Evolutionary conservation across 2,113 vertebrate species (phyloP).

Genomic region (Psettodes erumei): DNA sequence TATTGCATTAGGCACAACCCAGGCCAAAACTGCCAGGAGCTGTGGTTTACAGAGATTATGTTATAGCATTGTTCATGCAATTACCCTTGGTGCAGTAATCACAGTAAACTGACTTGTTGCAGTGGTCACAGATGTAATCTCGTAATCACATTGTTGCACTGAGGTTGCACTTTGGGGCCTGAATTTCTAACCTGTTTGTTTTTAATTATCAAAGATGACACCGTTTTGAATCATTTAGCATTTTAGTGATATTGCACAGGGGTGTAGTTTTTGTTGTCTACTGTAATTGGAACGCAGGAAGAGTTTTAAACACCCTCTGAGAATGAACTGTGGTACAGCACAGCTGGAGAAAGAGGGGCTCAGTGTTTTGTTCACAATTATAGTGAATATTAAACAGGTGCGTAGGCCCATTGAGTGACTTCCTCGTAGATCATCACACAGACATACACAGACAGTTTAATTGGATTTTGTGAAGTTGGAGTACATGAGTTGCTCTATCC

Average conservation of each 20-base stretch:
- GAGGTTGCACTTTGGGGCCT: no score
- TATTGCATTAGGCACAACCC: background rate
- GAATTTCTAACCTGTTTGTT: background rate
- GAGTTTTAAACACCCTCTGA: constrained; percentile 28
- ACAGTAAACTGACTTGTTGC: background rate
- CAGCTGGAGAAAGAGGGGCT: constrained; percentile 5
- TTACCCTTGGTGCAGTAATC: background rate
- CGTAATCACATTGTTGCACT: background rate
- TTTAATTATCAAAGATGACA: background rate
- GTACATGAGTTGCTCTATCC: constrained; percentile 41
- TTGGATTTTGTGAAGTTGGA: constrained; percentile 56
- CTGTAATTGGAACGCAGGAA: constrained; percentile 31
- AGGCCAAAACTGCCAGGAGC: background rate
- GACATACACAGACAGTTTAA: constrained; percentile 53
- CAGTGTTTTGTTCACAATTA: constrained; percentile 33
- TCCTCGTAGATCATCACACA: constrained; percentile 49
- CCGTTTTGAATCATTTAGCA: background rate
- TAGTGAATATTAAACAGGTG: constrained; percentile 36
- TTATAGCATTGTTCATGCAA: background rate
- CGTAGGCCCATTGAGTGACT: constrained; percentile 23
- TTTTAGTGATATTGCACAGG: background rate
- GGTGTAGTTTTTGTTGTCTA: background rate
- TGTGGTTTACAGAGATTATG: background rate
- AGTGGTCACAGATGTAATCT: background rate
- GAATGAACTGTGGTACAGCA: background rate